Percentiles rank a stretch among this genome's conserved stretches.
Conservation (phyloP, 2,888 invertebrate genomes). For the Eucriotettix oculatus region DNA sequence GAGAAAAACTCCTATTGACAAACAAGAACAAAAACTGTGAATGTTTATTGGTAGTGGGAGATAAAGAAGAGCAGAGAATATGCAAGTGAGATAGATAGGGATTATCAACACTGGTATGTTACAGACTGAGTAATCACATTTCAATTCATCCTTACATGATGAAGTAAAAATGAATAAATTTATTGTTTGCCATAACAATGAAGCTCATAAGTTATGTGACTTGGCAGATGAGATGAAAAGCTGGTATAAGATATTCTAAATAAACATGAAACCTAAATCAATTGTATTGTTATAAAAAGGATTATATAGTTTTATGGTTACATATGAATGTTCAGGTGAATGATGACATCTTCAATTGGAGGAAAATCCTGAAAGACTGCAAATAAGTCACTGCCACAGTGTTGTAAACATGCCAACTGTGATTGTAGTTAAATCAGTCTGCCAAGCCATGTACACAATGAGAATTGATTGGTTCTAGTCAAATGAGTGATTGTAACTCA, state of each 20-base stretch:
- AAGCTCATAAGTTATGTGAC: constrained; percentile 7
- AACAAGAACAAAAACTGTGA: background rate
- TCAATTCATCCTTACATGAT: constrained; percentile 9
- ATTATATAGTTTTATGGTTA: constrained; percentile 1
- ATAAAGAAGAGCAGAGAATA: background rate
- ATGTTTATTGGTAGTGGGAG: background rate
- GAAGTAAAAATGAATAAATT: constrained; percentile 2
- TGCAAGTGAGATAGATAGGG: constrained; percentile 12
- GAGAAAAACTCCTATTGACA: background rate
- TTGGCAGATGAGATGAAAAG: constrained; percentile 9
- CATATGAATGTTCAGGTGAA: background rate
- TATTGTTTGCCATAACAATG: constrained; percentile 6
- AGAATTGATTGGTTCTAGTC: constrained; percentile 15
- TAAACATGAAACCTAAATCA: background rate
- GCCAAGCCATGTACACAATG: constrained; percentile 8
- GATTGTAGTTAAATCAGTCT: constrained; percentile 6
- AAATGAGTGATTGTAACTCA: constrained; percentile 16
- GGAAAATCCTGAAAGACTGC: constrained; percentile 6
- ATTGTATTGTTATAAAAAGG: constrained; percentile 1
- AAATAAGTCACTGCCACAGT: constrained; percentile 8
- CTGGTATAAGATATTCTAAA: constrained; percentile 9
- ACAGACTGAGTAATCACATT: constrained; percentile 14
- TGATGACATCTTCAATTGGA: constrained; percentile 2
- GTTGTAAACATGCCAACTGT: constrained; percentile 6
- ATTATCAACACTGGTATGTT: constrained; percentile 11